Base-by-base conservation (phyloP, 2,797 vertebrate species). In the Phoebastria nigripes region DNA sequence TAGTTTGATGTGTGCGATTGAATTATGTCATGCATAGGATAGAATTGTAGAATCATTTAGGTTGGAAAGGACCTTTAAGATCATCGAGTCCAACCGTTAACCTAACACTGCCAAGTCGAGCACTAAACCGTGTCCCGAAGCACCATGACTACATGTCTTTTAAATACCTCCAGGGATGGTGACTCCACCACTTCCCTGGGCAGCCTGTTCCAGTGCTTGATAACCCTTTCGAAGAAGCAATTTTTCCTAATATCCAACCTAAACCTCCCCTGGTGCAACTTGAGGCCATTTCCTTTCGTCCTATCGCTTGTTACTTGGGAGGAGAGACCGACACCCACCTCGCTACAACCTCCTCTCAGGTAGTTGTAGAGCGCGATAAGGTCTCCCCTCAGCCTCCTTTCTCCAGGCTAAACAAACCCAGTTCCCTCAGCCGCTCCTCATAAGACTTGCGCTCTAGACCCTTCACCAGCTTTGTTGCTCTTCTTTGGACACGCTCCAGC, bases 111-210 rank as follows among this genome's bases (percentile, higher is more conserved):
- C 13, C 25, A 55, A 59, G 52, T 42, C 4, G 4, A 15, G 24
- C 12, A 5, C 41, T 62, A 73, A 65, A 35, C 39, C 22, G 15
- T 22, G 22, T 42, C 16, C 12, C 21, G 3, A 52, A 56, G 26
- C 11, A 2, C 31, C 24, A 29, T 6, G 2, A 28, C 29, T n/a
- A 49, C 24, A 10, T 0, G 0, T 37, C 35, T 37, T 59, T 12
- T n/a, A 41, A 69, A 24, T 18, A 18, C 12, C 6, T 59, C 5
- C 20, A 35, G 33, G 12, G 21, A 20, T 37, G 47, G n/a, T 15
- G 41, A 26, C n/a, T 80, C 51, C 4, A 54, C 15, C 25, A 22
- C 22, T 39, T n/a, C 31, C 24, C 24, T 42, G 24, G 19, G 35
- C 44, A 71, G 25, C 46, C 46, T 42, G 31, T 51, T 61, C 12